A percentile compares a stretch with the other conserved stretches of the same genome.
phyloP scores from a whole-genome alignment of 2,888 invertebrate genomes.

The Macrostomum cliftonense region DNA sequence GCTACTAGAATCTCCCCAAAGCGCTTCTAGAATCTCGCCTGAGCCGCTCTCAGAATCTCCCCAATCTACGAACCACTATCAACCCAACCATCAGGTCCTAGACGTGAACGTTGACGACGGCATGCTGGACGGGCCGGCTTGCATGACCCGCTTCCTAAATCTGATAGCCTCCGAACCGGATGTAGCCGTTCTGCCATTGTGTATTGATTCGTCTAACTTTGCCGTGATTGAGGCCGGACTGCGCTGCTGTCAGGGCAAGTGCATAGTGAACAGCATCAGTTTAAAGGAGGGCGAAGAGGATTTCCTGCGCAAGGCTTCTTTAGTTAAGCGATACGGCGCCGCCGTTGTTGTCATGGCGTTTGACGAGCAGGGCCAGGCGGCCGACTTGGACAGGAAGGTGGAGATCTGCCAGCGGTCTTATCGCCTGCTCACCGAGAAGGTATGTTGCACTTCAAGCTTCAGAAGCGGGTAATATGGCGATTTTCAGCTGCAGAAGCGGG shows the following conservation, averaged over 20 bases:
- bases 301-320: slow-evolving; percentile 41
- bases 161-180: slow-evolving; percentile 45
- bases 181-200: slow-evolving; percentile 44
- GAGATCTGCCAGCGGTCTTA: slow-evolving; percentile 44
- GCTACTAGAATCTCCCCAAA: too few species aligned
- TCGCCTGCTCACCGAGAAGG: slow-evolving; percentile 39
- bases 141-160: slow-evolving; percentile 44
- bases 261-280: slow-evolving; percentile 45
- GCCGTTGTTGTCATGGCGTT: slow-evolving; percentile 47
- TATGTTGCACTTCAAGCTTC: too few species aligned
- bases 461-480: too few species aligned
- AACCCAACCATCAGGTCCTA: slow-evolving; percentile 22
- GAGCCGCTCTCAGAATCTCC: too few species aligned
- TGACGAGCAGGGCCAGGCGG: slow-evolving; percentile 45
- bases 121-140: slow-evolving; percentile 42
- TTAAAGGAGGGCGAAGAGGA: slow-evolving; percentile 45
- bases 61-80: too few species aligned
- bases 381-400: slow-evolving; percentile 41
- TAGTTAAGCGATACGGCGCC: slow-evolving; percentile 42
- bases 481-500: too few species aligned
- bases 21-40: too few species aligned
- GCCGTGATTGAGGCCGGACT: slow-evolving; percentile 44
- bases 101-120: slow-evolving; percentile 48
- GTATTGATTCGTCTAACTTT: slow-evolving; percentile 46
- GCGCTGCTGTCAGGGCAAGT: slow-evolving; percentile 44